phyloP scores from a whole-genome alignment of 2,113 vertebrate species.

The Mola mola region DNA sequence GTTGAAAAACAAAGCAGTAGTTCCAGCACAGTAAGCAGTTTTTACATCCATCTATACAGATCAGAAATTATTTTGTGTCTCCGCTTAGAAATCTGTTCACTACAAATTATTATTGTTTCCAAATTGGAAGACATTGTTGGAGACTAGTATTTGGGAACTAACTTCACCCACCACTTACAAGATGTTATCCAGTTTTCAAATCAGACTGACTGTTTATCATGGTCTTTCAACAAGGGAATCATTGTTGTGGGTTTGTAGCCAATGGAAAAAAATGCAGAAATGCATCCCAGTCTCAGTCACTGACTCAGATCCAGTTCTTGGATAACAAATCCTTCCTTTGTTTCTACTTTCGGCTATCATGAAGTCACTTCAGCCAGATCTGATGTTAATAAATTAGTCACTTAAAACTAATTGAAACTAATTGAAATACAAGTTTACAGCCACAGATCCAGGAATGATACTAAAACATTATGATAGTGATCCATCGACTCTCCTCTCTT shows the following conservation, averaged over 20 bases:
- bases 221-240: conserved; percentile 12
- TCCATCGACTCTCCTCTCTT: conserved; percentile 13
- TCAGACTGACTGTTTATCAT: neutral
- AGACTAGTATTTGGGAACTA: too few species aligned
- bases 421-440: neutral
- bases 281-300: conserved; percentile 8
- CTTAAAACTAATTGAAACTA: neutral
- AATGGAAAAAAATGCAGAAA: conserved; percentile 52
- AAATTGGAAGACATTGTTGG: too few species aligned
- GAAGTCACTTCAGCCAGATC: conserved; percentile 22
- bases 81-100: too few species aligned
- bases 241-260: conserved; percentile 20
- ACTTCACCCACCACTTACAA: too few species aligned
- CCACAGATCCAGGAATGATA: conserved; percentile 22
- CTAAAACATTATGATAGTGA: conserved; percentile 16
- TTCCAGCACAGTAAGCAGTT: too few species aligned
- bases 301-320: conserved; percentile 59
- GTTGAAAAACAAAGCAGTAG: too few species aligned
- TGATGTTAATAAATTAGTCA: conserved; percentile 4
- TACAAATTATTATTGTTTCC: too few species aligned
- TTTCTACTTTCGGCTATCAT: conserved; percentile 44
- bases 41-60: too few species aligned
- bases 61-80: too few species aligned
- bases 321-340: conserved; percentile 64
- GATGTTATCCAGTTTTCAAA: conserved; percentile 22